These are phyloP conservation scores for Drosophila yooni DNA, from an alignment of 2,888 invertebrate species.

Conservation along the genomic window DNA sequence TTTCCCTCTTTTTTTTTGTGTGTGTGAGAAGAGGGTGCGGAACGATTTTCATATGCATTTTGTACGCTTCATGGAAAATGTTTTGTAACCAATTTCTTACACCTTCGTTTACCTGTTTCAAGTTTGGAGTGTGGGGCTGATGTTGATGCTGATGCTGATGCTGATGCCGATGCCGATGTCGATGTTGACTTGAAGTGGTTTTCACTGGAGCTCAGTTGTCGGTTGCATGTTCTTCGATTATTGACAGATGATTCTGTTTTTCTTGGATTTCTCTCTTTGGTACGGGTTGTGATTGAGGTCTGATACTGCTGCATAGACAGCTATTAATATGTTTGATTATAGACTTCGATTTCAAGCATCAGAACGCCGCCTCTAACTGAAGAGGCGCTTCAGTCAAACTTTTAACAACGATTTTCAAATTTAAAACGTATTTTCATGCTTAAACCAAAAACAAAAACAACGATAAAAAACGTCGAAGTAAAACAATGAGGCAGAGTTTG, in stretches of 20 bases:
- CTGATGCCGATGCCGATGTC: conserved; percentile 45
- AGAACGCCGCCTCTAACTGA: conserved; percentile 17
- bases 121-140: conserved; percentile 12
- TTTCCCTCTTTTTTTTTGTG: conserved; percentile 15
- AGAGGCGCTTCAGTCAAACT: conserved; percentile 32
- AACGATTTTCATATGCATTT: conserved; percentile 72
- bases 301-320: conserved; percentile 56
- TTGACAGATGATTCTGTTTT: conserved; percentile 75
- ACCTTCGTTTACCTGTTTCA: conserved; percentile 74
- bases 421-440: conserved; percentile 74
- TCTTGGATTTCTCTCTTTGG: conserved; percentile 21
- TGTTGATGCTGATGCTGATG: conserved; percentile 55
- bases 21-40: conserved; percentile 57
- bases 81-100: conserved; percentile 73
- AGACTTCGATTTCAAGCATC: conserved; percentile 61
- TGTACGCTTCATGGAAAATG: conserved; percentile 77
- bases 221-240: conserved; percentile 78
- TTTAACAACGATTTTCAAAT: conserved; percentile 69
- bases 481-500: conserved; percentile 44
- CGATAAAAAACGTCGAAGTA: neutral
- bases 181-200: conserved; percentile 46
- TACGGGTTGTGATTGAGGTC: conserved; percentile 66
- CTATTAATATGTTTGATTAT: conserved; percentile 80
- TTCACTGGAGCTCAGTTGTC: conserved; percentile 61
- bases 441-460: conserved; percentile 11